phyloP scores from a whole-genome alignment of 2,888 invertebrate genomes.

The Amphipoea lucens region DNA sequence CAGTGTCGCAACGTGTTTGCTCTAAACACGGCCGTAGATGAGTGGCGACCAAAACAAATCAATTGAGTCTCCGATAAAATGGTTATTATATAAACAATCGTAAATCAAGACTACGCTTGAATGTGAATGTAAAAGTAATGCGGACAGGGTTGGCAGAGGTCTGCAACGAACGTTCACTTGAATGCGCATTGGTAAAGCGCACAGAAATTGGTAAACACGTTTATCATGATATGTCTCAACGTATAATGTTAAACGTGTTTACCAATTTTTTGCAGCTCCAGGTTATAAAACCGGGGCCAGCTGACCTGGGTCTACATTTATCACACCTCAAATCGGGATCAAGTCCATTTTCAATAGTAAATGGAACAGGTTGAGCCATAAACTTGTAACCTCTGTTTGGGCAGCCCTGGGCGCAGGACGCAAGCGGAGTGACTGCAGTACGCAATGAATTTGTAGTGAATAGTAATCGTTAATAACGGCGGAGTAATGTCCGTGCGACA shows the following conservation, averaged over 20 bases:
- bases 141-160: slow-evolving; percentile 28
- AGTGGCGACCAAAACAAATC: slow-evolving; percentile 58
- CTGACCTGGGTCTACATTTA: background rate
- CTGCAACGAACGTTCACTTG: too few relatives aligned
- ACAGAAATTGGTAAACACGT: background rate
- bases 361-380: background rate
- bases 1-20: slow-evolving; percentile 58
- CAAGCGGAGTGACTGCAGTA: slow-evolving; percentile 5
- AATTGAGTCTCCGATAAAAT: slow-evolving; percentile 43
- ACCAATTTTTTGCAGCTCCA: too few relatives aligned
- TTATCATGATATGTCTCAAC: too few relatives aligned
- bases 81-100: slow-evolving; percentile 44
- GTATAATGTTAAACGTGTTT: background rate
- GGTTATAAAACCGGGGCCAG: too few relatives aligned
- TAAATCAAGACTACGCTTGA: slow-evolving; percentile 40
- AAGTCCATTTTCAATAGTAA: background rate
- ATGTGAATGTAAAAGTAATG: slow-evolving; percentile 36
- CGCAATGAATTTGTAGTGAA: slow-evolving; percentile 35
- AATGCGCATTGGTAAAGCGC: background rate
- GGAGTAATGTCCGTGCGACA: slow-evolving; percentile 14
- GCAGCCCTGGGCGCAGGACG: slow-evolving; percentile 17
- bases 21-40: slow-evolving; percentile 54
- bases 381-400: background rate
- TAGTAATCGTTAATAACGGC: slow-evolving; percentile 31
- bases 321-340: background rate